phyloP scores from a whole-genome alignment of 2,888 invertebrate genomes.

The Drosophila merina region DNA sequence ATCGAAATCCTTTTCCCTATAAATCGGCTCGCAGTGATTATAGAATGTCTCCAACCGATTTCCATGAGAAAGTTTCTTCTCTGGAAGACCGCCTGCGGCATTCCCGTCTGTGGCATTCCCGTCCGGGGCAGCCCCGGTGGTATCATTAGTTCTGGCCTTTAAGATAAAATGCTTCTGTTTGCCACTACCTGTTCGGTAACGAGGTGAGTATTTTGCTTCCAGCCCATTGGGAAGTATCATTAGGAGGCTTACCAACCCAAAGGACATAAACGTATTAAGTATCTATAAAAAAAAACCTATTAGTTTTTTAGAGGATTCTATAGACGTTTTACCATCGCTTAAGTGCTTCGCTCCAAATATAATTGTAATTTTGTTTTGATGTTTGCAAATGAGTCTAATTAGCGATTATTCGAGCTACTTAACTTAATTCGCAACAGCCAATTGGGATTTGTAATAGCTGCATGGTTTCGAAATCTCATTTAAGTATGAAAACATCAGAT shows the following conservation, averaged over 20 bases:
- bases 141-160: slow-evolving; percentile 1
- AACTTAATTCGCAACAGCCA: background rate
- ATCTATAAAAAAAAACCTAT: background rate
- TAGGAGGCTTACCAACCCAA: background rate
- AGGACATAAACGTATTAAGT: background rate
- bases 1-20: background rate
- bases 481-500: background rate
- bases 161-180: background rate
- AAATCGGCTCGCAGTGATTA: slow-evolving; percentile 16
- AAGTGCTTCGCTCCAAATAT: background rate
- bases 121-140: too few species aligned
- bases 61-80: background rate
- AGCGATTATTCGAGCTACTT: background rate
- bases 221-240: background rate
- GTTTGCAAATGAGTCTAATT: background rate
- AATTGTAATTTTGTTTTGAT: background rate
- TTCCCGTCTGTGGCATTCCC: background rate
- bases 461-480: background rate
- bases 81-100: background rate
- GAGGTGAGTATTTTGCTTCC: background rate
- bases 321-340: background rate
- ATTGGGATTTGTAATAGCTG: background rate
- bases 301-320: background rate
- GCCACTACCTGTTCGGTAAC: too few species aligned
- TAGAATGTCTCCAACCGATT: slow-evolving; percentile 3